Conservation (phyloP, 2,113 vertebrate species). For the Lasiurus borealis region DNA sequence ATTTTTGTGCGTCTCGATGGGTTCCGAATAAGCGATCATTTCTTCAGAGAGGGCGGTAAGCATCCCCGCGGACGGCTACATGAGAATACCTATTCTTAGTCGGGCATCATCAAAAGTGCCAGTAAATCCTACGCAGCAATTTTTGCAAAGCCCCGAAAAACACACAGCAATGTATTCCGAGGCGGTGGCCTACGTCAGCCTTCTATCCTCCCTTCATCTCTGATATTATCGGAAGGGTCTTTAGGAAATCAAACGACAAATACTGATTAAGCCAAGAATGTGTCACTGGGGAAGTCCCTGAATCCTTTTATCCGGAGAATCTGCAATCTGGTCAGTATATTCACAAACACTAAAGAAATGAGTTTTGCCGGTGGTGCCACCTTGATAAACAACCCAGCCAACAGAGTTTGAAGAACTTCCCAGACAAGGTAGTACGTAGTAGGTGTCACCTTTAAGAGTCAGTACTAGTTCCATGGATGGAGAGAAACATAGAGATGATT, state of each 20-base stretch:
- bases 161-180: not conserved
- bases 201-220: not conserved
- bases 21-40: slow-evolving; percentile 79
- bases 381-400: not conserved
- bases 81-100: slow-evolving; percentile 70
- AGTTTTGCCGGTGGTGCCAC: not conserved
- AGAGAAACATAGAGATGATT: not conserved
- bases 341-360: not conserved
- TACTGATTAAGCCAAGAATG: not conserved
- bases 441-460: not conserved
- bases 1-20: not conserved
- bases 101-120: not conserved
- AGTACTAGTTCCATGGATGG: not conserved
- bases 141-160: not conserved
- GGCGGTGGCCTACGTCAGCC: not conserved
- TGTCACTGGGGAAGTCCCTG: not conserved
- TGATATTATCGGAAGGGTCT: not conserved
- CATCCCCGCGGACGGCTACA: slow-evolving; percentile 68
- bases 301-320: not conserved
- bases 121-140: not conserved
- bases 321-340: not conserved
- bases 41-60: slow-evolving; percentile 76
- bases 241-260: not conserved
- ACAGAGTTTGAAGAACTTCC: not conserved
- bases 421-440: not conserved